phyloP scores from a whole-genome alignment of 2,888 invertebrate genomes.

The Brachyptera putata region DNA sequence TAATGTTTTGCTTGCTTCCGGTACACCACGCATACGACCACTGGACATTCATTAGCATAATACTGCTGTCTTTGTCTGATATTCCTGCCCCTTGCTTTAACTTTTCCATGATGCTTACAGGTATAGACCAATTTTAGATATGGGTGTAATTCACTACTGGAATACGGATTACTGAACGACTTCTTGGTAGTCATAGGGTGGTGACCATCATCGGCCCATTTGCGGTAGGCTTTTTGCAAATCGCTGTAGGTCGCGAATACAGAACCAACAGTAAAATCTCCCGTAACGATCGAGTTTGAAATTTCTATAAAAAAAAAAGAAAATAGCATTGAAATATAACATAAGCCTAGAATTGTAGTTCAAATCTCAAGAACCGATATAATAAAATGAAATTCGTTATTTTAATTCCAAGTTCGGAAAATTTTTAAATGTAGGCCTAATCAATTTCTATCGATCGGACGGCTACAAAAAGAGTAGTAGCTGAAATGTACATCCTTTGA shows the following conservation, averaged over 20 bases:
- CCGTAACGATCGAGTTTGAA: not conserved
- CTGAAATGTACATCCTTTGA: no score
- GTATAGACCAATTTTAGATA: not conserved
- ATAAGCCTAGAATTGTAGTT: no score
- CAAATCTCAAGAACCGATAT: no score
- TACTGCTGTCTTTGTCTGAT: not conserved
- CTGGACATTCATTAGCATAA: not conserved
- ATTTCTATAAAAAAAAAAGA: constrained; percentile 16
- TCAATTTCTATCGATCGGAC: no score
- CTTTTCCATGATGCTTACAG: not conserved
- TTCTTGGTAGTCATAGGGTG: not conserved
- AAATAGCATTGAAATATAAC: no score
- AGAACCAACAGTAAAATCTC: not conserved
- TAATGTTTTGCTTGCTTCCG: not conserved
- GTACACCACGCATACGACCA: not conserved
- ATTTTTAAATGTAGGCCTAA: no score
- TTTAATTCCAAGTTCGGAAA: no score
- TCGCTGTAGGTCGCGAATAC: constrained; percentile 3
- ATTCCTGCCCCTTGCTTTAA: not conserved
- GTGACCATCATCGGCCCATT: constrained; percentile 14
- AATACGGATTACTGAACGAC: not conserved
- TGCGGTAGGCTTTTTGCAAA: not conserved
- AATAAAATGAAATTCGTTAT: no score
- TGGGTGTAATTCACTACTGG: not conserved
- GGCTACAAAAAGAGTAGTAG: no score